Percentiles rank a stretch among this genome's conserved stretches.
Evolutionary conservation across 2,797 vertebrate genomes (phyloP).

Genomic region (Botia kubotai): DNA sequence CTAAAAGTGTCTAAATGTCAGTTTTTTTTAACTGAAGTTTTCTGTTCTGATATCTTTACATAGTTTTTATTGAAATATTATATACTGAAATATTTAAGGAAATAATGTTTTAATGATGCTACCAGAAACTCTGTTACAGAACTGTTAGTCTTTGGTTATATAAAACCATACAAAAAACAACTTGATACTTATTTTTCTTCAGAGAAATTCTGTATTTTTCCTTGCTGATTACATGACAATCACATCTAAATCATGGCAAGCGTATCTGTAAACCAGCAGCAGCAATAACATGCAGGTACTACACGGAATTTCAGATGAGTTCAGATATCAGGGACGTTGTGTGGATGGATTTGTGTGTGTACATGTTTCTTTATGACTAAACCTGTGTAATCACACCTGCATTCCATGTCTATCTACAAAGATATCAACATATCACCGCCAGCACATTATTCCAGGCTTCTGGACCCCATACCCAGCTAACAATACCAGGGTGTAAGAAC

Average conservation of each 20-base stretch:
- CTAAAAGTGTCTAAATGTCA: not conserved
- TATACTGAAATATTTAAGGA: not conserved
- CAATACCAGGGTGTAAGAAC: too few species aligned
- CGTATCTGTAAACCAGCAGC: constrained; percentile 12
- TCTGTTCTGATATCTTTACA: too few species aligned
- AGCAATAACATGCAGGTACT: constrained; percentile 13
- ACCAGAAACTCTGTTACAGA: not conserved
- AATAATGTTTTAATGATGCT: not conserved
- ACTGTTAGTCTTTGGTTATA: constrained; percentile 1
- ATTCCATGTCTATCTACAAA: constrained; percentile 9
- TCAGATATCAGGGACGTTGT: constrained; percentile 19
- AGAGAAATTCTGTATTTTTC: not conserved
- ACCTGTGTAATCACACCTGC: constrained; percentile 16
- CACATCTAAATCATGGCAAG: not conserved
- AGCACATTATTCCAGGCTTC: not conserved
- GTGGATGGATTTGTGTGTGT: constrained; percentile 26
- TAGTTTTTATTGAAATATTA: too few species aligned
- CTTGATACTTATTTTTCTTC: not conserved
- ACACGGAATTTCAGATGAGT: constrained; percentile 9
- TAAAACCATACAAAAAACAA: not conserved
- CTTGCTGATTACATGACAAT: not conserved
- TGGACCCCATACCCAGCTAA: too few species aligned
- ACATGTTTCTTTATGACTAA: constrained; percentile 2
- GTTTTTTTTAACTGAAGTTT: not conserved
- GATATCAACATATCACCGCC: constrained; percentile 5